Base-by-base conservation (phyloP, 2,113 vertebrate genomes). In the Tursiops truncatus region DNA sequence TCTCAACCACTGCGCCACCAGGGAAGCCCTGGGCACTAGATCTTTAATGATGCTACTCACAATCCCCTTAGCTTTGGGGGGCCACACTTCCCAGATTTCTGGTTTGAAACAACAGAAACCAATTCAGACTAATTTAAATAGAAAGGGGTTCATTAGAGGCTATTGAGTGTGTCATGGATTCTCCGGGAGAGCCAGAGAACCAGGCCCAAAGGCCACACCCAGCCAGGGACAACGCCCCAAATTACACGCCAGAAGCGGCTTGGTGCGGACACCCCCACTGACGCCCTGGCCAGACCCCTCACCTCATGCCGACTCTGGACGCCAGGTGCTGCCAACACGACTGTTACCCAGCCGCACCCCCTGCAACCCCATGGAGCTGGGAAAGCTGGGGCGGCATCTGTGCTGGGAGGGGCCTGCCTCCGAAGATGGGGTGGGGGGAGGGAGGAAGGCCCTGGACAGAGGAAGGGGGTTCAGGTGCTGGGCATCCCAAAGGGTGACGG, bases 221-320 rank as follows among this genome's bases (percentile, higher is more conserved):
- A 77, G 62, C 56, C 13, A 25, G 36, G 36, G 65, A 47, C 84
- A 56, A 31, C 0, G 0, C 23, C 68, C 41, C 15, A 77, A 28
- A 47, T 85, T 68, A 41, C 9, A 17, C 3, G 2, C 68, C 53
- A 21, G 23, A 63, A 15, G 44, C 4, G 14, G 44, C 67, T 77
- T 71, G 18, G 25, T 8, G 33, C 13, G 63, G 36, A 62, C 4
- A 15, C 28, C 8, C 1, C 47, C 4, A 6, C 18, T 0, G 0
- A n/a, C 0, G 50, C 65, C 28, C 65, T 36, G 60, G 26, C 36
- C 18, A 38, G 38, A 50, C 36, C 25, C 26, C n/a, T 41, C 31
- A 1, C 20, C 36, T 58, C n/a, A 17, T 20, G 6, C 10, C 0
- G 0, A 38, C 26, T 1, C 9, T 20, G 33, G 79, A 73, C 0